Percentiles rank a stretch among this genome's conserved stretches.
Conservation (phyloP, 2,888 invertebrate genomes). For the Elegia similella region DNA sequence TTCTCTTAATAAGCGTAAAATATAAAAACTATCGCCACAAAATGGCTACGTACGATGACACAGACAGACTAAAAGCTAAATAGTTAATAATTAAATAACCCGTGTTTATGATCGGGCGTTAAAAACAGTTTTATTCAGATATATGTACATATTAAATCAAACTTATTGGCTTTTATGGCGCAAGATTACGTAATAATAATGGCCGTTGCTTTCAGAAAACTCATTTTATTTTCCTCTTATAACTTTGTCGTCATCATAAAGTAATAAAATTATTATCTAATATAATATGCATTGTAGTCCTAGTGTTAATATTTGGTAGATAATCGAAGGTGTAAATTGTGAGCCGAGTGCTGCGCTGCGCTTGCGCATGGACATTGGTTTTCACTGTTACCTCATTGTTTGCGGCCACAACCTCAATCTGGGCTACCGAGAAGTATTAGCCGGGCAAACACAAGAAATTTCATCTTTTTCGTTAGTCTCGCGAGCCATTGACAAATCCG, state of each 20-base stretch:
- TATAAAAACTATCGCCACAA: too few relatives aligned
- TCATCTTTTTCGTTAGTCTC: slow-evolving; percentile 20
- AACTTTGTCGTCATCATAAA: too few relatives aligned
- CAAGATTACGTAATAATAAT: too few relatives aligned
- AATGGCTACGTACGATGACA: too few relatives aligned
- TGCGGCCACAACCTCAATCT: slow-evolving; percentile 41
- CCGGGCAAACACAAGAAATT: not conserved
- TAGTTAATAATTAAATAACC: too few relatives aligned
- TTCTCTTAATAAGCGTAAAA: slow-evolving; percentile 38
- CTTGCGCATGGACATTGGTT: slow-evolving; percentile 26
- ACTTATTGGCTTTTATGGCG: too few relatives aligned
- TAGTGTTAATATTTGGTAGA: slow-evolving; percentile 23
- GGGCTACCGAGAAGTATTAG: slow-evolving; percentile 35
- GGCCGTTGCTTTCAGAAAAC: too few relatives aligned
- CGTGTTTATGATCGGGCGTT: too few relatives aligned
- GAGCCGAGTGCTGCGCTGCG: slow-evolving; percentile 20
- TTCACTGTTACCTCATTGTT: slow-evolving; percentile 50
- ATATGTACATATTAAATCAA: too few relatives aligned
- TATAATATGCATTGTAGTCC: slow-evolving; percentile 30
- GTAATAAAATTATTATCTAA: slow-evolving; percentile 35
- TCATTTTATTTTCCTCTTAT: too few relatives aligned
- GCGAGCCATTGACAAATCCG: slow-evolving; percentile 25
- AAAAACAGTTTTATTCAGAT: too few relatives aligned
- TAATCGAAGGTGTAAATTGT: slow-evolving; percentile 48
- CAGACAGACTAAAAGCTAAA: too few relatives aligned